Evolutionary conservation across 2,888 invertebrate species (phyloP).

Genomic region (Lacanobia wlatinum): DNA sequence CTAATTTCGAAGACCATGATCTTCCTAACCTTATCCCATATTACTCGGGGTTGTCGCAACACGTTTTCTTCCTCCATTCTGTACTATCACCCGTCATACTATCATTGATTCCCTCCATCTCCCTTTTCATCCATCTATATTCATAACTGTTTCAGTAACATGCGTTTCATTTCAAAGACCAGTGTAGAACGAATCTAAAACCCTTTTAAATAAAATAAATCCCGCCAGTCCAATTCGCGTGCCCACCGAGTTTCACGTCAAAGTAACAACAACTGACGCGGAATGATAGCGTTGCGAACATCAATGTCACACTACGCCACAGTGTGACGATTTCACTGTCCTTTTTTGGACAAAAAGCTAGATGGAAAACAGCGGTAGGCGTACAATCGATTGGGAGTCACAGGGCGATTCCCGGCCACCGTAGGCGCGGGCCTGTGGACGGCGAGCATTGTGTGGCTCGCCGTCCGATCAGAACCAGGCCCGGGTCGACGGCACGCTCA

Average conservation of each 20-base stretch:
- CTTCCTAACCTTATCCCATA: too few relatives aligned
- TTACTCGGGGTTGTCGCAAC: too few relatives aligned
- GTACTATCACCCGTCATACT: too few relatives aligned
- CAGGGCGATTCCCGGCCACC: too few relatives aligned
- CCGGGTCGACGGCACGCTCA: too few relatives aligned
- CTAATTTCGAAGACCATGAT: background rate
- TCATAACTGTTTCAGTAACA: too few relatives aligned
- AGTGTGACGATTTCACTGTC: slow-evolving; percentile 26
- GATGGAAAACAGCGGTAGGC: background rate
- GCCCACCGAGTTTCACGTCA: slow-evolving; percentile 31
- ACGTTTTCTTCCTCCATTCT: too few relatives aligned
- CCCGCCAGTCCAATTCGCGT: slow-evolving; percentile 20
- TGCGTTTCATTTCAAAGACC: background rate
- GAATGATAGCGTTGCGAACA: slow-evolving; percentile 44
- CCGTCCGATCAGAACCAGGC: too few relatives aligned
- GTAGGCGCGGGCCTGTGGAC: too few relatives aligned
- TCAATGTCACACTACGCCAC: slow-evolving; percentile 28
- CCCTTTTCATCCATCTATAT: too few relatives aligned
- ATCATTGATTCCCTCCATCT: too few relatives aligned
- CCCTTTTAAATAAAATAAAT: slow-evolving; percentile 21
- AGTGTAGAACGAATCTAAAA: background rate
- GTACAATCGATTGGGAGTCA: background rate
- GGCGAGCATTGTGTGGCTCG: too few relatives aligned
- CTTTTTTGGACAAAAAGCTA: slow-evolving; percentile 32
- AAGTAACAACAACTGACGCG: slow-evolving; percentile 35